Evolutionary conservation across 2,797 vertebrate genomes (phyloP), one percentile per base, ranked within the genome.

Genomic region (Lacerta viridis): DNA sequence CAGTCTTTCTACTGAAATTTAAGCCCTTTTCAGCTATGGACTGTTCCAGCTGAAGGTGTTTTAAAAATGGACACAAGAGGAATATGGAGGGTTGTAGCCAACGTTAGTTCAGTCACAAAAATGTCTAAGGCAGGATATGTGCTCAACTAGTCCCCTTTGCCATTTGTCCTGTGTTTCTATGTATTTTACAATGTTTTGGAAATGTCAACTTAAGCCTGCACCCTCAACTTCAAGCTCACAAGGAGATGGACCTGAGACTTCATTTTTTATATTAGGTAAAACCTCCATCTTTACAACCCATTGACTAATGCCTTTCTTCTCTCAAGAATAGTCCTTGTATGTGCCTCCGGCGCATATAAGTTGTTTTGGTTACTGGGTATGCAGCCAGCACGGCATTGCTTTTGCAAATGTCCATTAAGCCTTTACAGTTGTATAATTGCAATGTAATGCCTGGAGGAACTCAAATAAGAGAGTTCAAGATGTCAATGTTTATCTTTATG

Each of bases 401-500:
- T 50, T 81, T 81, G 64, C 78, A 81, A 81, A 81, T 64, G 69
- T 75, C 86, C 79, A 87, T 87, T 87, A 87, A 87, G 81, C 79
- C 39, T 43, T 75, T 55, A 75, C 86, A 74, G 27, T 87, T 43
- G 27, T 74, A 81, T 87, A 81, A 87, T 87, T 87, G 74, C 86
- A 87, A 87, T 81, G 78, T 75, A 87, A 81, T 81, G 86, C 86
- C 79, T 81, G 86, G 69, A 87, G 86, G 78, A 87, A 87, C 50
- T 87, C 68, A 87, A 87, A 81, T 74, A 87, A 74, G 69, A 80
- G 85, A 71, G 79, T 87, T 87, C 86, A 81, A 33, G 81, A 87
- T 87, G 78, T 87, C 86, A 87, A 33, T 87, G 69, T 33, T 81
- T 80, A 74, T 50, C 50, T 81, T 81, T 87, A 29, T 41, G 33